A percentile compares a stretch with the other conserved stretches of the same genome.
Evolutionary conservation across 1,140 invertebrate genomes (phyloP).

Genomic region (Vollenhovia emeryi): DNA sequence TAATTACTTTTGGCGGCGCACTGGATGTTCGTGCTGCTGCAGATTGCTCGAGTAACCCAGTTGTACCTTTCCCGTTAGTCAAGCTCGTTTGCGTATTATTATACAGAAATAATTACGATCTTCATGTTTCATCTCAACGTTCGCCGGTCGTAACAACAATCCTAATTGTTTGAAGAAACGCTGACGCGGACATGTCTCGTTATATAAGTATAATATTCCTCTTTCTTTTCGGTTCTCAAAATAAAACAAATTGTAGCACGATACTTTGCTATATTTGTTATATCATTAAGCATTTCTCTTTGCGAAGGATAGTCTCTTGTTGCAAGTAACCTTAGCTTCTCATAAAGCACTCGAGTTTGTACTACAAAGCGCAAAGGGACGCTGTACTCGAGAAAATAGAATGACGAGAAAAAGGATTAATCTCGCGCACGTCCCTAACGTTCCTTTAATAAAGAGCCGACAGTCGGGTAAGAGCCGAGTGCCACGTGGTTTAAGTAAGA

Average conservation of each 20-base stretch:
- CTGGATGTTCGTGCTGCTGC: neutral
- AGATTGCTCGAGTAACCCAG: slow-evolving; percentile 9
- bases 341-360: slow-evolving; percentile 10
- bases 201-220: too few species aligned
- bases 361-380: slow-evolving; percentile 40
- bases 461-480: neutral
- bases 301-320: neutral
- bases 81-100: neutral
- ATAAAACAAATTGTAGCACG: neutral
- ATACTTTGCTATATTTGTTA: slow-evolving; percentile 28
- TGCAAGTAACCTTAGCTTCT: neutral
- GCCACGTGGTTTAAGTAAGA: slow-evolving; percentile 15
- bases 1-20: slow-evolving; percentile 42
- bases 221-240: neutral
- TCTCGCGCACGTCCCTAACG: slow-evolving; percentile 7
- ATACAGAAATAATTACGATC: neutral
- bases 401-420: slow-evolving; percentile 41
- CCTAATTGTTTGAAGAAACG: neutral
- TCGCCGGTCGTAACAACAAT: neutral
- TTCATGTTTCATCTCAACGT: neutral
- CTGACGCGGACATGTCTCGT: neutral
- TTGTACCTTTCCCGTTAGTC: neutral
- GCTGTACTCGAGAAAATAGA: slow-evolving; percentile 20
- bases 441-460: slow-evolving; percentile 37
- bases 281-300: slow-evolving; percentile 9